Evolutionary conservation across 92 coral and sea anemone species (phyloP), one percentile per base, ranked within the genome.

Genomic region (Isaurus tuberculatus): DNA sequence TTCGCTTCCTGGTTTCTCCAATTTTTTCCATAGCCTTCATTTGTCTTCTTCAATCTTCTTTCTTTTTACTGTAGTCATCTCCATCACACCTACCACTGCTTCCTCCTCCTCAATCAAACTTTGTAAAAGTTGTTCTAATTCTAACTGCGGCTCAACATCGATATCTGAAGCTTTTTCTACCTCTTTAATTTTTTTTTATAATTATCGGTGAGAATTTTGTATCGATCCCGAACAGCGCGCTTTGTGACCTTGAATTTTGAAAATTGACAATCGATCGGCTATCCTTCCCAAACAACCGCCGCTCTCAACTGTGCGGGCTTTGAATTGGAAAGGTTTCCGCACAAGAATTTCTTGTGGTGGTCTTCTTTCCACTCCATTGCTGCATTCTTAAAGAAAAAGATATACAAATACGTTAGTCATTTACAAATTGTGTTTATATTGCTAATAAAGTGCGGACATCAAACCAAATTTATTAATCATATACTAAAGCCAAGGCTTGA

Each of bases 281-380:
- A 71, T 40, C 8, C n/a, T 58, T 13, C 29, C 65, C 65, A 27
- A 58, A 58, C 65, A 58, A 58, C 22, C 65, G 19, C 65, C 65
- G 65, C 65, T 58, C 28, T 58, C 65, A 58, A 58, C 65, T 58
- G 65, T 58, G 19, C 65, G 65, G 65, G 65, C 65, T 58, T 58
- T 58, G 65, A 58, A 58, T 20, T 58, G 65, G n/a, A 19, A 58
- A 20, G 65, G 65, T 58, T 23, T 58, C n/a, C 8, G 27, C 65
- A 64, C 37, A 64, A 64, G 70, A 64, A 64, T 64, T 64, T 64
- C 70, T 64, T 36, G 4, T 64, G 36, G 37, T 64, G 70, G 34
- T 64, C 70, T 26, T 64, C 70, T 64, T 64, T 64, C 70, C 70
- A 64, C 70, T 64, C 70, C 70, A 64, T 64, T 64, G 70, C 63